Percentiles rank a stretch among this genome's conserved stretches.
These are phyloP conservation scores for Drosophila kuntzei DNA, from an alignment of 2,888 invertebrate genomes.

Conservation along the genomic window DNA sequence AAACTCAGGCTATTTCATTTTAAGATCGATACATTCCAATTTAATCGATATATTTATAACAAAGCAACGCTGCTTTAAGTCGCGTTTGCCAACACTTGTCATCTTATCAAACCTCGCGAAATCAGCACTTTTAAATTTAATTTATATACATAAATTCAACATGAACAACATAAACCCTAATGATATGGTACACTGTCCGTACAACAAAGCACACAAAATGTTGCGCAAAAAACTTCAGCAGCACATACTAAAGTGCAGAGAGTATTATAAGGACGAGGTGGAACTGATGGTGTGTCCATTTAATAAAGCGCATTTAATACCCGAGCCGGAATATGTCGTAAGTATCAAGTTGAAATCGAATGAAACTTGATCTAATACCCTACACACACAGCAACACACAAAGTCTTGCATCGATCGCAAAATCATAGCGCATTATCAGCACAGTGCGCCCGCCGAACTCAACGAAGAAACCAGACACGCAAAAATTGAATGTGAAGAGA, in stretches of 20 bases:
- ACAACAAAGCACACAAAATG: constrained; percentile 87
- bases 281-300: constrained; percentile 87
- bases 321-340: constrained; percentile 85
- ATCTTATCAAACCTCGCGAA: not conserved
- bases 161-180: constrained; percentile 34
- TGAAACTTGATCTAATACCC: not conserved
- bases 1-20: no score
- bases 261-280: constrained; percentile 85
- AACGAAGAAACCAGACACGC: constrained; percentile 58
- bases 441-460: constrained; percentile 41
- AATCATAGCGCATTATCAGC: constrained; percentile 62
- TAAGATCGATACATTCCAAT: not conserved
- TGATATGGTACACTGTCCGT: constrained; percentile 87
- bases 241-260: constrained; percentile 87
- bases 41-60: not conserved
- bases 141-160: not conserved
- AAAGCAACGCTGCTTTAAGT: not conserved
- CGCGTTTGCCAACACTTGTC: constrained; percentile 29
- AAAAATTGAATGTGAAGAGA: constrained; percentile 61
- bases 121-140: constrained; percentile 14
- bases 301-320: constrained; percentile 87
- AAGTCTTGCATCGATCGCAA: constrained; percentile 62
- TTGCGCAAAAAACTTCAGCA: constrained; percentile 86
- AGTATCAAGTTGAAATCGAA: constrained; percentile 15
- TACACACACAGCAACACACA: constrained; percentile 46